Conservation (phyloP, 2,888 invertebrate genomes). For the Metallyticus violacea region DNA sequence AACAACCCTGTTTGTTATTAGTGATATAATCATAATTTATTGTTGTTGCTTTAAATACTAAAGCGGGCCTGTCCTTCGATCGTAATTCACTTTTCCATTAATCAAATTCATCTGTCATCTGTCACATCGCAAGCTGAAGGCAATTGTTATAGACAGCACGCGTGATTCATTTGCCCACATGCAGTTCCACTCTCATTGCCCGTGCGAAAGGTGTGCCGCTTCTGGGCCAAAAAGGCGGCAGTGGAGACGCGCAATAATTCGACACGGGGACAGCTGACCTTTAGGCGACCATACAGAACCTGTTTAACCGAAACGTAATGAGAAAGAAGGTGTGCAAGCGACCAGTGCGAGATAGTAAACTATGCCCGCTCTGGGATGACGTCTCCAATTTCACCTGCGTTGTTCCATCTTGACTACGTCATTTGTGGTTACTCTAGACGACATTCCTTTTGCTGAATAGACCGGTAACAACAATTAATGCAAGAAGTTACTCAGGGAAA, state of each 20-base stretch:
- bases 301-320: background rate
- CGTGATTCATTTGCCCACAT: background rate
- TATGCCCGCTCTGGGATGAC: background rate
- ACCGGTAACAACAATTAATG: background rate
- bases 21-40: no score
- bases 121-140: background rate
- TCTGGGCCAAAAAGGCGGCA: background rate
- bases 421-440: no score
- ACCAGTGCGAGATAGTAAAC: background rate
- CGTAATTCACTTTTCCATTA: no score
- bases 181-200: background rate
- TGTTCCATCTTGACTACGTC: background rate
- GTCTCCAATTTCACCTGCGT: background rate
- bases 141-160: background rate
- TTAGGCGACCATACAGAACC: background rate
- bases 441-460: background rate
- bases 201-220: background rate
- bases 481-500: background rate
- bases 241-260: background rate
- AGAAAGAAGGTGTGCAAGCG: background rate
- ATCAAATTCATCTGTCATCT: no score
- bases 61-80: no score
- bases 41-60: no score
- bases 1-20: no score
- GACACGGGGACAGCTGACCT: background rate